Evolutionary conservation across 2,888 invertebrate species (phyloP).

Genomic region (Phytoseiulus persimilis): DNA sequence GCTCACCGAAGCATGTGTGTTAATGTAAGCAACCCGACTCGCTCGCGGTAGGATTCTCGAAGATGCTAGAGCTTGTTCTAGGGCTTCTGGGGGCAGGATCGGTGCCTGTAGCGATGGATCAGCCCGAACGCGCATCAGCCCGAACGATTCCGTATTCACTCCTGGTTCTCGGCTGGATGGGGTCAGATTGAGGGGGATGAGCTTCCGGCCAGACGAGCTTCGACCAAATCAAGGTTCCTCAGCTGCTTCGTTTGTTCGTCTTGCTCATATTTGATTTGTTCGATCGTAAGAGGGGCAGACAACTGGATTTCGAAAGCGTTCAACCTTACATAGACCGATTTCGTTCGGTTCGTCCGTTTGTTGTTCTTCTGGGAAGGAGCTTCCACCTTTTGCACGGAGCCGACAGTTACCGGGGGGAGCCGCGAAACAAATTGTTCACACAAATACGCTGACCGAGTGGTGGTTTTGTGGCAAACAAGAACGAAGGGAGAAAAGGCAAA

Average conservation of each 20-base stretch:
- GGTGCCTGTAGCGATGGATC: no score
- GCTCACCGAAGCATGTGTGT: no score
- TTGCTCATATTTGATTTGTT: background rate
- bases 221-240: background rate
- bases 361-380: background rate
- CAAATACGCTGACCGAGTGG: background rate
- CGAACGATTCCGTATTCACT: no score
- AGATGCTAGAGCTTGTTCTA: no score
- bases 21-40: no score
- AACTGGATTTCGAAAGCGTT: background rate
- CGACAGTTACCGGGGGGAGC: background rate
- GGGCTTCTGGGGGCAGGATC: no score
- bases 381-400: background rate
- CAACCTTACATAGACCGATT: background rate
- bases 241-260: background rate
- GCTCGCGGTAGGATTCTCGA: no score
- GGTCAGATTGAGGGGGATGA: no score
- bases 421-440: background rate
- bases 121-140: no score
- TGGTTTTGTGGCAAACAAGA: background rate
- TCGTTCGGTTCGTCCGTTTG: background rate
- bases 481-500: background rate
- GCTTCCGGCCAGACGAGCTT: no score
- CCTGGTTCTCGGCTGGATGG: no score
- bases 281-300: background rate